Percentiles rank a stretch among this genome's conserved stretches.
Evolutionary conservation across 2,888 invertebrate genomes (phyloP).

Genomic region (Philereme transversata): DNA sequence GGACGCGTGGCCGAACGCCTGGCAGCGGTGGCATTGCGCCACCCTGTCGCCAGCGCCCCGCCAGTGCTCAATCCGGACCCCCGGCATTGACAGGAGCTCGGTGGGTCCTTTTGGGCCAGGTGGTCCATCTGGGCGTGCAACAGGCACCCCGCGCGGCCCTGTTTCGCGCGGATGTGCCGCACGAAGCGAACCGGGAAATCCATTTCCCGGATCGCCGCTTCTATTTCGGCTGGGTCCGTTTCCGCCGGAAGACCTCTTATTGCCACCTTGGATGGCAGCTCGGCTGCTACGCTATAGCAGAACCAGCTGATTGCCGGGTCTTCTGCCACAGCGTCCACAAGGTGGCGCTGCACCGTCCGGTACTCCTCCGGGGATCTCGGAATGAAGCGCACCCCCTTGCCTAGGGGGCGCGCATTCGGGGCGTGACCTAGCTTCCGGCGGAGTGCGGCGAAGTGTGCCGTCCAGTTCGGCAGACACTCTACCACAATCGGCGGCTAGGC

Average conservation of each 20-base stretch:
- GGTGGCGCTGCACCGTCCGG: neutral
- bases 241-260: too few species aligned
- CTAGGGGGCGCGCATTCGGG: conserved; percentile 18
- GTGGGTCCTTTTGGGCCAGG: neutral
- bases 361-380: neutral
- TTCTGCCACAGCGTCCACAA: neutral
- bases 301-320: too few species aligned
- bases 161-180: too few species aligned
- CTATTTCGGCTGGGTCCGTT: too few species aligned
- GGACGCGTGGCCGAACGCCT: too few species aligned
- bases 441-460: neutral
- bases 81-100: neutral
- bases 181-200: too few species aligned
- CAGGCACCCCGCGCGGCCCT: neutral
- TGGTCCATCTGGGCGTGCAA: neutral
- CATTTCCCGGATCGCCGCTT: too few species aligned
- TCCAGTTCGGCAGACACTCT: conserved; percentile 5
- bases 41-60: too few species aligned
- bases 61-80: neutral
- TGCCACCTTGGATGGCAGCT: too few species aligned
- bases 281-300: too few species aligned
- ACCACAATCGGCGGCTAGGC: neutral
- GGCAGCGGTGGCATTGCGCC: neutral
- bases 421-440: conserved; percentile 1
- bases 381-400: conserved; percentile 7